phyloP scores from a whole-genome alignment of 2,797 vertebrate species.

The Hylomyscus alleni region DNA sequence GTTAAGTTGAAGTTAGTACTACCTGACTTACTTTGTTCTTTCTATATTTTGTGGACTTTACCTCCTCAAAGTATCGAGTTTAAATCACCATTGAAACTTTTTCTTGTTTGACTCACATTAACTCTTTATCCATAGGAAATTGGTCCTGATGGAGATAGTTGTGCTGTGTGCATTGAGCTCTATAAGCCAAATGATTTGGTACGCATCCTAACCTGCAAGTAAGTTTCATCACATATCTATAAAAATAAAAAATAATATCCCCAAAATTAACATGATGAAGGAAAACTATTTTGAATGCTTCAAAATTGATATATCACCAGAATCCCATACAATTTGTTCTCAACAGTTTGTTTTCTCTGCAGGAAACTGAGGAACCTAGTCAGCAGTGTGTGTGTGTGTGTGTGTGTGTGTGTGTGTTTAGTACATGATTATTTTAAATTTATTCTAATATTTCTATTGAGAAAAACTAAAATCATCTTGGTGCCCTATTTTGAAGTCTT shows the following conservation, averaged over 20 bases:
- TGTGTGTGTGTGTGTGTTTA: neutral
- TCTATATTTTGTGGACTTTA: slow-evolving; percentile 43
- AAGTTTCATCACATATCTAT: slow-evolving; percentile 83
- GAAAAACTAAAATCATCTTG: slow-evolving; percentile 26
- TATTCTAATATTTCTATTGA: slow-evolving; percentile 46
- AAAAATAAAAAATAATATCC: slow-evolving; percentile 68
- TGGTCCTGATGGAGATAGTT: slow-evolving; percentile 91
- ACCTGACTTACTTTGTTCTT: slow-evolving; percentile 27
- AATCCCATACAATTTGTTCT: slow-evolving; percentile 45
- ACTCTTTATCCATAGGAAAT: slow-evolving; percentile 89
- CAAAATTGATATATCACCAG: slow-evolving; percentile 52
- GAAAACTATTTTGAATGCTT: slow-evolving; percentile 69
- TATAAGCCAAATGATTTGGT: slow-evolving; percentile 94
- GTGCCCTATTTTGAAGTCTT: slow-evolving; percentile 68
- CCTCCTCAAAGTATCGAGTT: slow-evolving; percentile 62
- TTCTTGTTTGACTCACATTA: slow-evolving; percentile 70
- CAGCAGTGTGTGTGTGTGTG: slow-evolving; percentile 24
- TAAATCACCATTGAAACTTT: slow-evolving; percentile 38
- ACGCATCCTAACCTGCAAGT: slow-evolving; percentile 96
- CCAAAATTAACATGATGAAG: slow-evolving; percentile 23
- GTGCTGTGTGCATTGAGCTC: slow-evolving; percentile 95
- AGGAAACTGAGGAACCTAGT: slow-evolving; percentile 34
- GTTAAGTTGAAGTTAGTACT: slow-evolving; percentile 51
- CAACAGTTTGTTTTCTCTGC: neutral
- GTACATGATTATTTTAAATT: slow-evolving; percentile 46